phyloP scores from a whole-genome alignment of 2,888 invertebrate species.

The Pocota personata region DNA sequence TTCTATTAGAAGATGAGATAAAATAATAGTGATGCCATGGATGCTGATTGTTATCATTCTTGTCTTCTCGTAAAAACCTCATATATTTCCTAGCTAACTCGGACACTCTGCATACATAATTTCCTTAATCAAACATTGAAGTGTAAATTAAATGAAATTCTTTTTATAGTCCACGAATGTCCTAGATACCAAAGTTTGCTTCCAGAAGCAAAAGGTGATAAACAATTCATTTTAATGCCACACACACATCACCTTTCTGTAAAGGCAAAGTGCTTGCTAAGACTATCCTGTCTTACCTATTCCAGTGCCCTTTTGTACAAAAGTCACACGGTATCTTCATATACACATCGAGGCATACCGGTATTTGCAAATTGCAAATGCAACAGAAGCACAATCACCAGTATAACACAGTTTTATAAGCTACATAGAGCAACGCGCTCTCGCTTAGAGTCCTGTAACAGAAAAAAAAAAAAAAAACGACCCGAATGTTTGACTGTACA shows the following conservation, averaged over 20 bases:
- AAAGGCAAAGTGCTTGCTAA: not conserved
- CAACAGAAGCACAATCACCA: constrained; percentile 44
- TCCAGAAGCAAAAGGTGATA: not conserved
- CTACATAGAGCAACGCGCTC: not conserved
- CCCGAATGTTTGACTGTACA: constrained; percentile 66
- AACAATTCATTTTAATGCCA: constrained; percentile 23
- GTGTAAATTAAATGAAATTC: not conserved
- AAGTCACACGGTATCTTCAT: constrained; percentile 8
- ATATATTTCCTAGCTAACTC: not conserved
- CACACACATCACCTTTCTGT: not conserved
- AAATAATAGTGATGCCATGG: too few relatives aligned
- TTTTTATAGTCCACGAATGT: not conserved
- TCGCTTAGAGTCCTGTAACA: constrained; percentile 38
- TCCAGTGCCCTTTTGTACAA: constrained; percentile 13
- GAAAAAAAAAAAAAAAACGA: too few relatives aligned
- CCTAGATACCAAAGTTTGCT: constrained; percentile 5
- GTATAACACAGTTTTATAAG: not conserved
- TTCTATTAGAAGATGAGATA: too few relatives aligned
- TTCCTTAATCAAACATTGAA: not conserved
- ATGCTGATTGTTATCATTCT: too few relatives aligned
- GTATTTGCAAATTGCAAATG: constrained; percentile 53
- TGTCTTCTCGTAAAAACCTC: not conserved
- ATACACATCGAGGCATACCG: constrained; percentile 1
- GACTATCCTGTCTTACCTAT: constrained; percentile 5
- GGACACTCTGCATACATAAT: not conserved